Evolutionary conservation across 2,888 invertebrate species (phyloP).

Genomic region (Diaphora mendica): DNA sequence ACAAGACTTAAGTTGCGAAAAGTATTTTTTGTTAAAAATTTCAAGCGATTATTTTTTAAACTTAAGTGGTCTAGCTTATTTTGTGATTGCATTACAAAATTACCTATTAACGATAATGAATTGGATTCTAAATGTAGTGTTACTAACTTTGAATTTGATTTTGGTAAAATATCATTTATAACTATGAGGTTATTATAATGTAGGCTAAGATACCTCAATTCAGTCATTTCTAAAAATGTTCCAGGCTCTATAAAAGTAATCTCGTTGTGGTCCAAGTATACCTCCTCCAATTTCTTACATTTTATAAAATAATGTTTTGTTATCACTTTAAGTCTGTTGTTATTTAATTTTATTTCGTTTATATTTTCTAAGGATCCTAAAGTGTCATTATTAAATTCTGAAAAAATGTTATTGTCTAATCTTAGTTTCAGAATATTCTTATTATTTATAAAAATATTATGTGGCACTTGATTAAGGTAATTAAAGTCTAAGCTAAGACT

Average conservation of each 20-base stretch:
- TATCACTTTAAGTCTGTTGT: slow-evolving; percentile 92
- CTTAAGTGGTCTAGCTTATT: slow-evolving; percentile 93
- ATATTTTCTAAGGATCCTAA: slow-evolving; percentile 91
- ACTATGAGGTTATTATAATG: slow-evolving; percentile 92
- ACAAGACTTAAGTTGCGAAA: slow-evolving; percentile 92
- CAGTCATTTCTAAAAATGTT: slow-evolving; percentile 90
- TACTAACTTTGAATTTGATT: slow-evolving; percentile 89
- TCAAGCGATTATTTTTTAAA: slow-evolving; percentile 92
- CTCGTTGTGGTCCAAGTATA: slow-evolving; percentile 95
- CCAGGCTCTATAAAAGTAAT: slow-evolving; percentile 93
- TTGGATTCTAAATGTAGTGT: slow-evolving; percentile 93
- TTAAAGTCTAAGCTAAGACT: slow-evolving; percentile 95
- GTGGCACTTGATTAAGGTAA: slow-evolving; percentile 93
- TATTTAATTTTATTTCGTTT: slow-evolving; percentile 92
- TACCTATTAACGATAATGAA: slow-evolving; percentile 90
- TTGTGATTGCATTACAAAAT: slow-evolving; percentile 91
- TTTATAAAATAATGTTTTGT: slow-evolving; percentile 92
- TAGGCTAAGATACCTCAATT: slow-evolving; percentile 93
- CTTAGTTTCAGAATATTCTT: slow-evolving; percentile 92
- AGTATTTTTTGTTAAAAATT: slow-evolving; percentile 89
- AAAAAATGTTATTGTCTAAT: slow-evolving; percentile 94
- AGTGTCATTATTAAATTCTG: slow-evolving; percentile 91
- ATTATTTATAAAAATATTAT: slow-evolving; percentile 91
- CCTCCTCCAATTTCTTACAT: slow-evolving; percentile 90
- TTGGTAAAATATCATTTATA: slow-evolving; percentile 92